Conservation (phyloP, 2,797 vertebrate species). For the Graptemys geographica region DNA sequence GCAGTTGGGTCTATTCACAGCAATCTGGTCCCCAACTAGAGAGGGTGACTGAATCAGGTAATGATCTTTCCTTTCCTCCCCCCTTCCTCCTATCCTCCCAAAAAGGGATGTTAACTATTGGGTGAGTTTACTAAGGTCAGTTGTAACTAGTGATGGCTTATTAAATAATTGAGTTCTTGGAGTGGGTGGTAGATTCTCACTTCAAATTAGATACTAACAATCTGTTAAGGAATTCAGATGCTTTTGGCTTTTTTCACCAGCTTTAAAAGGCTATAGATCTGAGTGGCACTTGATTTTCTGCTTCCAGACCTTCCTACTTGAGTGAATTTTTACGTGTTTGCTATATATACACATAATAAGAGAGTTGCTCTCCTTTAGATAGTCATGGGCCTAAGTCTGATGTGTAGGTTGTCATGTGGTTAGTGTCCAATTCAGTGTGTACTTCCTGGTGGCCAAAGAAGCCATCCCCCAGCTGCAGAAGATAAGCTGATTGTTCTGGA, state of each 20-base stretch:
- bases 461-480: background rate
- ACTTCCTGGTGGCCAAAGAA: background rate
- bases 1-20: background rate
- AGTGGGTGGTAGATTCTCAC: background rate
- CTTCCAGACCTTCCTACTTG: background rate
- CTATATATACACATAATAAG: background rate
- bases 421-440: background rate
- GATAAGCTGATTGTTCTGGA: background rate
- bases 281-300: background rate
- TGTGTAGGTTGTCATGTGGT: background rate
- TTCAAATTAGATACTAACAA: background rate
- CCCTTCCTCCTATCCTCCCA: background rate
- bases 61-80: background rate
- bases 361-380: background rate
- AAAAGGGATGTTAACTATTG: background rate
- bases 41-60: accelerated
- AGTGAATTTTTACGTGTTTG: background rate
- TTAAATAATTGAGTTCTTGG: background rate
- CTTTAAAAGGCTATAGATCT: background rate
- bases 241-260: background rate
- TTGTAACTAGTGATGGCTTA: background rate
- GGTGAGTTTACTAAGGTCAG: background rate
- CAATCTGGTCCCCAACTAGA: background rate
- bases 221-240: background rate
- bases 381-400: background rate